Base-by-base conservation (phyloP, 1,140 invertebrate species). In the Araneus ventricosus region DNA sequence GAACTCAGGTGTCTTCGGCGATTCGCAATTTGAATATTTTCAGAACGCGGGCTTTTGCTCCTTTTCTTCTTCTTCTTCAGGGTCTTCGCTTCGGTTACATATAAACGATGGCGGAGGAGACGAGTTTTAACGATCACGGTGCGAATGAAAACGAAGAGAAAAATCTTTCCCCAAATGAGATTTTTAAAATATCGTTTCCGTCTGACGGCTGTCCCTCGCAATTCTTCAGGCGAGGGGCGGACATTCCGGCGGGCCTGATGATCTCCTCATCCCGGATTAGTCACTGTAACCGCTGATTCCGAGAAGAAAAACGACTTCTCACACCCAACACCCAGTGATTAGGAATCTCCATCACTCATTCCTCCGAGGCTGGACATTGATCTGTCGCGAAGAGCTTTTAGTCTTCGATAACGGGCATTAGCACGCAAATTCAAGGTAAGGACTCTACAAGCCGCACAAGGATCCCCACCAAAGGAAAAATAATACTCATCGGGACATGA, bases 311-410 rank as follows among this genome's bases (percentile, higher is more conserved):
- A 75, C 70, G 70, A 75, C 70, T 75, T 75, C 27, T 34, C 20
- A 22, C 70, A 75, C 70, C 30, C 30, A 75, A 75, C 70, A 75
- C 34, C 70, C 70, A 14, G 70, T 75, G 70, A 75, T 75, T 75
- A 75, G 70, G 34, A 20, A 30, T 14, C 70, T 4, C 34, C 70
- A 75, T 75, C 30, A 20, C 8, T 37, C 34, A 75, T 67, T 67
- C 63, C 27, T 67, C 63, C 3, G 7, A 4, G 59, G n/a, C 17
- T 8, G n/a, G 59, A 63, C 70, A 75, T 75, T 20, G 70, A 75
- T 75, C 70, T 30, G 1, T 7, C 27, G 67, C 8, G 70, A 17
- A 70, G 27, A 17, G 34, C 27, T 30, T 34, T 75, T 75, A 34
- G 22, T 37, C 34, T 75, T 75, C 37, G 34, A 75, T 75, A 27